Evolutionary conservation across 2,113 vertebrate genomes (phyloP).

Genomic region (Pteruthius melanotis): DNA sequence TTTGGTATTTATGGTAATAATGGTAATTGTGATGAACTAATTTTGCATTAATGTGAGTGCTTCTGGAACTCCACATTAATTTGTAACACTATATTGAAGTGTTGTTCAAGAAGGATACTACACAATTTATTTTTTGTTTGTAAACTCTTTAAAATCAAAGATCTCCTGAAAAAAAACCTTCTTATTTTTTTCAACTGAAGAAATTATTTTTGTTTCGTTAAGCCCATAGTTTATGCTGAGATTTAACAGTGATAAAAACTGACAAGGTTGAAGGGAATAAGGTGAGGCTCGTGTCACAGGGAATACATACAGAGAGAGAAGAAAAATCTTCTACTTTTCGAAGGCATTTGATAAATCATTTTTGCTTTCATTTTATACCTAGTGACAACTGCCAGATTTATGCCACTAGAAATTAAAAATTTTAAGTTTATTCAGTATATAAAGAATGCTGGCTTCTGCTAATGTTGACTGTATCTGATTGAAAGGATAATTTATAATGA

Average conservation of each 20-base stretch:
- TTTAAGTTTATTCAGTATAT: background rate
- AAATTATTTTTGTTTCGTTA: background rate
- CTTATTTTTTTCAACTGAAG: background rate
- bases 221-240: background rate
- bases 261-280: conserved; percentile 38
- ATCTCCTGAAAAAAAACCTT: background rate
- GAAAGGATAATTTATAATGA: background rate
- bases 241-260: conserved; percentile 38
- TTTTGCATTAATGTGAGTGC: conserved; percentile 2
- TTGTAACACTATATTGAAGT: background rate
- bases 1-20: conserved; percentile 57
- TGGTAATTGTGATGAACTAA: conserved; percentile 33
- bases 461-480: background rate
- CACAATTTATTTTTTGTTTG: background rate
- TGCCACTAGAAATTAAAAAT: conserved; percentile 28
- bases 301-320: background rate
- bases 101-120: background rate
- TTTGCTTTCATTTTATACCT: conserved; percentile 9
- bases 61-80: background rate
- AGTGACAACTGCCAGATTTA: conserved; percentile 17
- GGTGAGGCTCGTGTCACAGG: background rate
- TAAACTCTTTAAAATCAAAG: background rate
- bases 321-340: background rate
- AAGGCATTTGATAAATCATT: background rate
- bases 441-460: background rate